Percentiles rank a stretch among this genome's conserved stretches.
Conservation (phyloP, 1,140 invertebrate species). For the Drosophila melanogaster region Release_6_plus_ISO1_MT NT_037436.4:9628001-9628500, state of each 20-base stretch:
- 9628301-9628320: constrained; percentile 65
- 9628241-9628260: background rate
- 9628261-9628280: constrained; percentile 26
- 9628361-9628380: constrained; percentile 65
- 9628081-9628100: constrained; percentile 51
- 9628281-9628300: constrained; percentile 63
- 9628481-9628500: constrained; percentile 67
- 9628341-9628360: constrained; percentile 49
- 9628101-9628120: constrained; percentile 42
- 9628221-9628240: constrained; percentile 11
- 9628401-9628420: background rate
- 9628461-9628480: constrained; percentile 56
- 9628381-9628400: constrained; percentile 9
- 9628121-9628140: constrained; percentile 50
- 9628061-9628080: constrained; percentile 59
- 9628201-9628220: constrained; percentile 70
- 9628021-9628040: background rate
- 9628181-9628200: constrained; percentile 64
- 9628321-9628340: constrained; percentile 55
- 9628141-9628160: constrained; percentile 52
- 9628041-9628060: constrained; percentile 43
- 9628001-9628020: constrained; percentile 14
- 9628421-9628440: constrained; percentile 12
- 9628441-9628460: constrained; percentile 63
- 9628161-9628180: constrained; percentile 61